Evolutionary conservation across 2,113 vertebrate genomes (phyloP).

Genomic region (Clarias batrachus): DNA sequence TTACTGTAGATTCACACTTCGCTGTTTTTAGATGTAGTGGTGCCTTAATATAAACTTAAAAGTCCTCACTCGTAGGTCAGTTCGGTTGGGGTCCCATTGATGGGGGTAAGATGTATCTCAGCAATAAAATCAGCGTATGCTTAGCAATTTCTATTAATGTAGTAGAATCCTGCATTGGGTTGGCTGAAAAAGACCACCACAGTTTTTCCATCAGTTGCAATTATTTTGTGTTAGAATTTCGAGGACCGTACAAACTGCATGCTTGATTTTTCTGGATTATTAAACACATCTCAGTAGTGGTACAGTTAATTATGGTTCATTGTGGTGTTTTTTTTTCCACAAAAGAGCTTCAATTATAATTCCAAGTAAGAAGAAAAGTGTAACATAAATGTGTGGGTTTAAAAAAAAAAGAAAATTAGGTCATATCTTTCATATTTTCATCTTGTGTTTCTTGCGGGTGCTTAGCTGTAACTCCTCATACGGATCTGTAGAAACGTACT

Average conservation of each 20-base stretch:
- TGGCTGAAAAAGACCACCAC: slow-evolving; percentile 40
- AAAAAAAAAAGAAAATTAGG: not conserved
- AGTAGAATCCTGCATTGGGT: not conserved
- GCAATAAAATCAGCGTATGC: slow-evolving; percentile 63
- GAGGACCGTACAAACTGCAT: not conserved
- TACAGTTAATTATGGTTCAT: not conserved
- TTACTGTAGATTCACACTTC: not conserved
- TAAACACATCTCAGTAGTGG: not conserved
- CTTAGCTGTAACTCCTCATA: not conserved
- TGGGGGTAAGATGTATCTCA: slow-evolving; percentile 52
- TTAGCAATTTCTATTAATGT: slow-evolving; percentile 56
- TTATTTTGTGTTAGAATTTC: not conserved
- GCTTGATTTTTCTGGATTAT: not conserved
- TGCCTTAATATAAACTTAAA: slow-evolving; percentile 56
- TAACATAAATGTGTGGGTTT: not conserved
- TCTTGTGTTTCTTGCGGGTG: not conserved
- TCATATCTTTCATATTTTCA: not conserved
- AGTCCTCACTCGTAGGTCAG: slow-evolving; percentile 35
- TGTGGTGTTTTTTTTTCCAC: not conserved
- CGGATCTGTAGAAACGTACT: not conserved
- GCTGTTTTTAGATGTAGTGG: slow-evolving; percentile 52
- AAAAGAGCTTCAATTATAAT: not conserved
- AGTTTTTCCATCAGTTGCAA: slow-evolving; percentile 21
- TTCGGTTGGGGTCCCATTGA: slow-evolving; percentile 40
- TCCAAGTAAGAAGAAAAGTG: not conserved